These are phyloP conservation scores for Schizopygopsis pylzovi DNA, from an alignment of 2,797 vertebrate species.

Conservation along the genomic window DNA sequence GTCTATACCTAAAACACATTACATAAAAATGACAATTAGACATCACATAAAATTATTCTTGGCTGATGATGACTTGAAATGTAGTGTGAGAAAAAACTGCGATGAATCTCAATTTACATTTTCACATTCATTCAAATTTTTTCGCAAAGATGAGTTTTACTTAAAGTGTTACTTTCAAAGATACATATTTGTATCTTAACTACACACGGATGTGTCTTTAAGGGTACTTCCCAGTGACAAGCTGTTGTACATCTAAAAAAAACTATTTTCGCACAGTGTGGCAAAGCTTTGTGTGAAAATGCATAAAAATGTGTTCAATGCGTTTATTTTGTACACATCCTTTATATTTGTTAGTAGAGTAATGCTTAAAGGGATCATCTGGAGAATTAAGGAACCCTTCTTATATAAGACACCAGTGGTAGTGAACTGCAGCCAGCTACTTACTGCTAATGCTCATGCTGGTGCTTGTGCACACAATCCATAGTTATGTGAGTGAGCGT, in stretches of 20 bases:
- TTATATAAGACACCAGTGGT: too few species aligned
- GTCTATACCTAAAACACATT: constrained; percentile 86
- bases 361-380: not conserved
- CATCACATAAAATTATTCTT: not conserved
- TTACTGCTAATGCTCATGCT: not conserved
- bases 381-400: not conserved
- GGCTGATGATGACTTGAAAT: not conserved
- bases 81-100: not conserved
- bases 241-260: not conserved
- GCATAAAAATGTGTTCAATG: not conserved
- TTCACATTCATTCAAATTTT: not conserved
- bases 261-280: not conserved
- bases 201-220: not conserved
- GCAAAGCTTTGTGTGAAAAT: not conserved
- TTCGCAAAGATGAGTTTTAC: not conserved
- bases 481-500: too few species aligned
- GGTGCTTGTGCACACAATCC: too few species aligned
- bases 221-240: not conserved
- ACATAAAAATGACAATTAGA: not conserved
- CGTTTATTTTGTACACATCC: not conserved
- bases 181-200: not conserved
- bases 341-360: not conserved
- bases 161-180: not conserved
- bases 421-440: not conserved
- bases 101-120: not conserved